Conservation (phyloP, 2,797 vertebrate genomes). For the Schizopygopsis pylzovi region DNA sequence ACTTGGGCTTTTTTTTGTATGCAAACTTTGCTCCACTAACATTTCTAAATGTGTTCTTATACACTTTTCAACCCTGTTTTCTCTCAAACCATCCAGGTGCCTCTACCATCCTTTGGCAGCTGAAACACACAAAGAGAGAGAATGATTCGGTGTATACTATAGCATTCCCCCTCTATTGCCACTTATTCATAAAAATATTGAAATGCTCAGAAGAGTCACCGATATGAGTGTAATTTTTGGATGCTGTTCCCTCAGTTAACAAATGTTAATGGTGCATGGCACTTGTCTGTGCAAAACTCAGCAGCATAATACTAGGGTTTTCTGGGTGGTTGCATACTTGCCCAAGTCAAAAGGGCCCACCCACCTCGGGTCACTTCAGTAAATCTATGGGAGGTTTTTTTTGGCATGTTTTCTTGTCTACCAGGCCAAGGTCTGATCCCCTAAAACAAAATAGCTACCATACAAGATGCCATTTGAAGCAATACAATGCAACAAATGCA, state of each 20-base stretch:
- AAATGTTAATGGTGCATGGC: neutral
- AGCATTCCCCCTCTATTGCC: no score
- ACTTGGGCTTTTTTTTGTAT: neutral
- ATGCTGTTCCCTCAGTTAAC: neutral
- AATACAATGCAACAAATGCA: neutral
- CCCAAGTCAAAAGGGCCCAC: neutral
- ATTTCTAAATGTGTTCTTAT: neutral
- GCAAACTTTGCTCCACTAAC: neutral
- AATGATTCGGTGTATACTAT: neutral
- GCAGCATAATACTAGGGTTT: neutral
- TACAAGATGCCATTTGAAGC: neutral
- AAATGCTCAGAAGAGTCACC: neutral
- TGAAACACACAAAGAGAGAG: neutral
- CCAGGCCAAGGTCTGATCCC: neutral
- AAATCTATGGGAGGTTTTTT: neutral
- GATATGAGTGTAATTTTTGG: neutral
- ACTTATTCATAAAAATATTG: neutral
- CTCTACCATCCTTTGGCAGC: neutral
- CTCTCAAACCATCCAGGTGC: neutral
- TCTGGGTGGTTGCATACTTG: slow-evolving; percentile 11
- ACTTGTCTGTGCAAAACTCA: neutral
- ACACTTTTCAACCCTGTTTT: neutral
- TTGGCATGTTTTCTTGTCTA: neutral
- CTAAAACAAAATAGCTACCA: neutral
- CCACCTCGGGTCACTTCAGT: neutral